These are phyloP conservation scores for Drosophila longiperda DNA, from an alignment of 2,888 invertebrate genomes.

Conservation along the genomic window DNA sequence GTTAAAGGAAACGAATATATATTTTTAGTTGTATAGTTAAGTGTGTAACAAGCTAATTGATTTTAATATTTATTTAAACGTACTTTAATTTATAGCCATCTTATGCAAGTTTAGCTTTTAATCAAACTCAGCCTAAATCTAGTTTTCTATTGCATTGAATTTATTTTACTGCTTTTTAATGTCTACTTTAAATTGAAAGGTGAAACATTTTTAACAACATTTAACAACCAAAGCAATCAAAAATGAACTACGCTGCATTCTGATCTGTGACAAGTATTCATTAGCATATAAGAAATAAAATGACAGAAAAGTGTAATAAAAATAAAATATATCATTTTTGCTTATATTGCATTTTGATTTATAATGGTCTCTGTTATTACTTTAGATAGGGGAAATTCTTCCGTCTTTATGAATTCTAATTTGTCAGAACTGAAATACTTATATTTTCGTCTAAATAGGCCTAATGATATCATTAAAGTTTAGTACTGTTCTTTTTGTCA, in stretches of 20 bases:
- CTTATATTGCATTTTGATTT: no score
- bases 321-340: background rate
- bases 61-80: background rate
- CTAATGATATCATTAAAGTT: slow-evolving; percentile 24
- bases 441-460: background rate
- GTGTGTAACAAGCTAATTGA: background rate
- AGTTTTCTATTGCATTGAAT: background rate
- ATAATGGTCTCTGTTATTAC: background rate
- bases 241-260: background rate
- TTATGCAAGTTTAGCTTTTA: background rate
- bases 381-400: background rate
- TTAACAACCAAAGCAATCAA: background rate
- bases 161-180: background rate
- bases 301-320: background rate
- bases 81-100: background rate
- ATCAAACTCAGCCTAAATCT: background rate
- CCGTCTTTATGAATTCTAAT: background rate
- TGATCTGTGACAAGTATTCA: background rate
- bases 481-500: slow-evolving; percentile 8
- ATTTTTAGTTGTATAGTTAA: background rate
- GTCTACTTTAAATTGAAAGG: background rate
- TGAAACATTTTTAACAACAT: background rate
- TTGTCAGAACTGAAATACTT: background rate
- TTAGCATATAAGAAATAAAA: background rate
- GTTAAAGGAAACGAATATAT: background rate